These are phyloP conservation scores for Dinomys branickii DNA, from an alignment of 2,113 vertebrate species.

Conservation along the genomic window DNA sequence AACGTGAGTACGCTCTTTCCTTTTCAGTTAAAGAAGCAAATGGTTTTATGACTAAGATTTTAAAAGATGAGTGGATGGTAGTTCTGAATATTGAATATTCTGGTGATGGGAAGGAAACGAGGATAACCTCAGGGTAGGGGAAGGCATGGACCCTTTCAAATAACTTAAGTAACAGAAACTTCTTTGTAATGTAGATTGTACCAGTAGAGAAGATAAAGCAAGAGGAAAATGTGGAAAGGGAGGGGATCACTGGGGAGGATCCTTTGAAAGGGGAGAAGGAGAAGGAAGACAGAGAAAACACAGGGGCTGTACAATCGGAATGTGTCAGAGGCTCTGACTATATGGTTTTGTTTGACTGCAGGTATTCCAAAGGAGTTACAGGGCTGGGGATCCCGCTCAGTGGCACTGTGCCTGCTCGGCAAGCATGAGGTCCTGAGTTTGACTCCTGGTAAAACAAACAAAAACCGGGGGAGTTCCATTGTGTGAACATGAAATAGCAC, in stretches of 20 bases:
- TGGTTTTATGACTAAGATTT: neutral
- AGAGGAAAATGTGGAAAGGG: neutral
- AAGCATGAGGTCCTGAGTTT: too few relatives aligned
- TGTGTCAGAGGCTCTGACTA: neutral
- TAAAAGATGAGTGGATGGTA: neutral
- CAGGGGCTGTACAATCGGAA: neutral
- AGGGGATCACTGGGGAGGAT: neutral
- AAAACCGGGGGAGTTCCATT: too few relatives aligned
- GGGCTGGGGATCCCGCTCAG: too few relatives aligned
- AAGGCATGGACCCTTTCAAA: neutral
- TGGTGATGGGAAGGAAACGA: neutral
- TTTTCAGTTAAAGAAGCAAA: constrained; percentile 27
- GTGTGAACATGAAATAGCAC: neutral
- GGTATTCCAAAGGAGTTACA: neutral
- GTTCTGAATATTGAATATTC: neutral
- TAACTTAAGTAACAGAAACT: neutral
- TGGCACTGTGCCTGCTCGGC: too few relatives aligned
- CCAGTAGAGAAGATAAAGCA: neutral
- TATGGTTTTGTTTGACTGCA: neutral
- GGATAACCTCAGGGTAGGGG: neutral
- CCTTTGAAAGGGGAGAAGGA: neutral
- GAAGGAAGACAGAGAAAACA: neutral
- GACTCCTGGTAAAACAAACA: too few relatives aligned
- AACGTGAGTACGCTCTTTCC: constrained; percentile 38
- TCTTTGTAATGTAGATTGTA: neutral